These are phyloP conservation scores for Amphiduros pacificus DNA, from an alignment of 2,888 invertebrate species.

Conservation along the genomic window DNA sequence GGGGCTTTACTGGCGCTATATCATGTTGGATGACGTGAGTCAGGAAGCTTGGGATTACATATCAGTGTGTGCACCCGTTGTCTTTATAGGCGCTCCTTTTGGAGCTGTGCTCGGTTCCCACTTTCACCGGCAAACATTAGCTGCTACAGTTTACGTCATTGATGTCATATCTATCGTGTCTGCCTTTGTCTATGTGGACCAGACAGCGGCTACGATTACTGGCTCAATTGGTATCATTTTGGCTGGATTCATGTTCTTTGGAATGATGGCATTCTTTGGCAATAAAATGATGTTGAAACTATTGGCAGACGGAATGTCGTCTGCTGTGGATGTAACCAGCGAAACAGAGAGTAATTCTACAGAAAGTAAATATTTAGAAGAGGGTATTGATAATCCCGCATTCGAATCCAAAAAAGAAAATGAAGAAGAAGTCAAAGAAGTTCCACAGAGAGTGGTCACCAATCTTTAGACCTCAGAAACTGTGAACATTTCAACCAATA, in stretches of 20 bases:
- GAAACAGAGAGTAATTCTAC: too few species aligned
- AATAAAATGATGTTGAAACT: conserved; percentile 1
- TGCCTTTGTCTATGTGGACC: conserved; percentile 23
- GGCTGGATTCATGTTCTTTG: conserved; percentile 17
- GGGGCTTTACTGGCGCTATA: neutral
- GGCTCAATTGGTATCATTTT: conserved; percentile 13
- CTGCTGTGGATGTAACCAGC: too few species aligned
- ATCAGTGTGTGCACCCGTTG: conserved; percentile 32
- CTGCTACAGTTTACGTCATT: conserved; percentile 35
- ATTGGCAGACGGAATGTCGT: too few species aligned
- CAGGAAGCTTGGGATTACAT: conserved; percentile 36
- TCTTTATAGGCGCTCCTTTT: conserved; percentile 34
- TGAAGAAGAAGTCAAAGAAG: too few species aligned
- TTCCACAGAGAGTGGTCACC: too few species aligned
- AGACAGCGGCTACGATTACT: conserved; percentile 9
- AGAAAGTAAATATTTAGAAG: too few species aligned
- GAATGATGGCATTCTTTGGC: conserved; percentile 9
- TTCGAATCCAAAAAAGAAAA: too few species aligned
- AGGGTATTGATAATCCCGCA: too few species aligned
- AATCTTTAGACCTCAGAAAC: too few species aligned
- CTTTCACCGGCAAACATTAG: conserved; percentile 37
- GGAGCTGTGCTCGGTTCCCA: conserved; percentile 38
- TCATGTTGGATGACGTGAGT: neutral
- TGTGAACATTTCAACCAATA: too few species aligned
- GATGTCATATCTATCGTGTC: conserved; percentile 25